Evolutionary conservation across 2,113 vertebrate species (phyloP), one percentile per base, ranked within the genome.

Genomic region (Trematocara nigrifrons): DNA sequence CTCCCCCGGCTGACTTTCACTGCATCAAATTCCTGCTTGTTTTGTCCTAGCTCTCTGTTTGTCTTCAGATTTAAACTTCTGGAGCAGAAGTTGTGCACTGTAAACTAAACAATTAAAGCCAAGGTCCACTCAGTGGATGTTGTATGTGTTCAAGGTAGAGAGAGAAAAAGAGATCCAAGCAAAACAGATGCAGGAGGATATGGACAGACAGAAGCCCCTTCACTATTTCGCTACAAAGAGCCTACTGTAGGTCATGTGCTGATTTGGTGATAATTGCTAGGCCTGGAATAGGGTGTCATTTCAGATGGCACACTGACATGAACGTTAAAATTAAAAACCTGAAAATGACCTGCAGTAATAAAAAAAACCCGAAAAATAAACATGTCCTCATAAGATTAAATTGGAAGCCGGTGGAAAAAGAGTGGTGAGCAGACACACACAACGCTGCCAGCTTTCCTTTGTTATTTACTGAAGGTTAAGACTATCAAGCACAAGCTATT

Each of bases 181-280:
- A 83, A 91, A 93, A 92, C 90, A 94, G 31, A 86, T 52, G 59
- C 80, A 88, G 82, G 86, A 87, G 71, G 59, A 84, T 79, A 79
- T 12, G 45, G 71, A 59, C 76, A 80, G 89, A 82, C 89, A 85
- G 66, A 85, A 76, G 80, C 74, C 54, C 66, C 49, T 89, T 76
- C 38, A 77, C 86, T 79, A 31, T 59, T 78, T 33, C 13, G 78
- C 92, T 89, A 93, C 92, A 93, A 92, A 92, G 86, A 86, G 35
- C 79, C 82, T 83, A 69, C 89, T 88, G 91, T 86, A 85, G 84
- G 87, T 87, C 88, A 81, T 89, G 89, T 87, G 93, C 87, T 93
- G 89, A 94, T 88, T 82, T 85, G 85, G 86, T 87, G 91, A 89
- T 92, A 84, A 92, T 88, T 94, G 88, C 90, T 89, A 56, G 53